Conservation (phyloP, 2,113 vertebrate genomes). For the Nannobrachium achirus region DNA sequence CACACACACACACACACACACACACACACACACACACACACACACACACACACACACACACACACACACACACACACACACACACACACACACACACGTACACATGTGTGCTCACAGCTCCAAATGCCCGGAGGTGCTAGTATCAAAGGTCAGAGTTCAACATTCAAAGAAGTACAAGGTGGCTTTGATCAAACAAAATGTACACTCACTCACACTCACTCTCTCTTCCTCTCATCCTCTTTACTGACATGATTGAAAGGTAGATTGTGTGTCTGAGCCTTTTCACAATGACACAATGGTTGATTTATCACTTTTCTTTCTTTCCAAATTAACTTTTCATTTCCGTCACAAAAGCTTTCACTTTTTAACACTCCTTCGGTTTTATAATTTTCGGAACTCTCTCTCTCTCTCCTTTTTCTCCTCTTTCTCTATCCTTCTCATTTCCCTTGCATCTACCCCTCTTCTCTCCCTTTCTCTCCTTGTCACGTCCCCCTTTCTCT, state of each 20-base stretch:
- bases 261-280: no score
- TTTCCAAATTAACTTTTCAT: no score
- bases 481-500: no score
- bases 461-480: conserved; percentile 1
- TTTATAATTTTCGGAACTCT: no score
- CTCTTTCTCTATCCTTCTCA: conserved; percentile 8
- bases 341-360: no score
- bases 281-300: no score
- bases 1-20: conserved; percentile 10
- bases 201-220: conserved; percentile 18
- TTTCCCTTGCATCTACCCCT: conserved; percentile 8
- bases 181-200: conserved; percentile 11
- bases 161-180: conserved; percentile 1
- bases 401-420: conserved; percentile 9
- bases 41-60: neutral
- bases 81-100: conserved; percentile 19
- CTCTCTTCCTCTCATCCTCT: conserved; percentile 4
- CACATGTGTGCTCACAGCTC: neutral
- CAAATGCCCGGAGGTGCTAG: neutral
- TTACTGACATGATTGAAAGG: neutral
- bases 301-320: no score
- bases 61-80: conserved; percentile 32
- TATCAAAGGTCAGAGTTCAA: conserved; percentile 4
- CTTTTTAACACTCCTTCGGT: no score
- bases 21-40: conserved; percentile 9